A percentile compares a stretch with the other conserved stretches of the same genome.
Evolutionary conservation across 2,797 vertebrate genomes (phyloP).

Genomic region (Okamejei kenojei): DNA sequence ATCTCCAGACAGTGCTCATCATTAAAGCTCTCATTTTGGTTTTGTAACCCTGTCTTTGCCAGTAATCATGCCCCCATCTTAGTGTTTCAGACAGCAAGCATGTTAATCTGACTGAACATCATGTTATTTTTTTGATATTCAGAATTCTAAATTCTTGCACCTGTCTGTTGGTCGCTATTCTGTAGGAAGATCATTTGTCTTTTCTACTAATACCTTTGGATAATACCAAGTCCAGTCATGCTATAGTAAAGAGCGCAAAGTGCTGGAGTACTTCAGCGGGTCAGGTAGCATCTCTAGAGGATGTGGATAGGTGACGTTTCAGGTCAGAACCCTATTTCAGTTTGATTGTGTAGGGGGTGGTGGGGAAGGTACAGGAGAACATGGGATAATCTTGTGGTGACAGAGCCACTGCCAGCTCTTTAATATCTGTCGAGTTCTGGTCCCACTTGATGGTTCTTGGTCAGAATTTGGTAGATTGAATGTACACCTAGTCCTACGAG

Average conservation of each 20-base stretch:
- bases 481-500: not conserved
- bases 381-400: not conserved
- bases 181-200: not conserved
- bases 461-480: not conserved
- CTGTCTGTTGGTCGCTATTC: not conserved
- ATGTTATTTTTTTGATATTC: too few relatives aligned
- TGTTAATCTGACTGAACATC: not conserved
- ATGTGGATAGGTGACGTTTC: too few relatives aligned
- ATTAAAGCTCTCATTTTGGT: not conserved
- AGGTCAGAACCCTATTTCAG: too few relatives aligned
- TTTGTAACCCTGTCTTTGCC: not conserved
- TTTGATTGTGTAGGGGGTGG: too few relatives aligned
- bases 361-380: too few relatives aligned
- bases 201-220: not conserved
- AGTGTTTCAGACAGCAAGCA: not conserved
- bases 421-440: not conserved
- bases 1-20: not conserved
- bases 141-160: not conserved
- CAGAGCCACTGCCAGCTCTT: not conserved
- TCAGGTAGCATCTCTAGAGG: too few relatives aligned
- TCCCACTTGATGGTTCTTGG: not conserved
- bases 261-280: too few relatives aligned
- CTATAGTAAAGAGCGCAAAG: too few relatives aligned
- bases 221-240: not conserved
- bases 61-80: not conserved